Conservation (phyloP, 2,888 invertebrate genomes). For the Phalera bucephala region DNA sequence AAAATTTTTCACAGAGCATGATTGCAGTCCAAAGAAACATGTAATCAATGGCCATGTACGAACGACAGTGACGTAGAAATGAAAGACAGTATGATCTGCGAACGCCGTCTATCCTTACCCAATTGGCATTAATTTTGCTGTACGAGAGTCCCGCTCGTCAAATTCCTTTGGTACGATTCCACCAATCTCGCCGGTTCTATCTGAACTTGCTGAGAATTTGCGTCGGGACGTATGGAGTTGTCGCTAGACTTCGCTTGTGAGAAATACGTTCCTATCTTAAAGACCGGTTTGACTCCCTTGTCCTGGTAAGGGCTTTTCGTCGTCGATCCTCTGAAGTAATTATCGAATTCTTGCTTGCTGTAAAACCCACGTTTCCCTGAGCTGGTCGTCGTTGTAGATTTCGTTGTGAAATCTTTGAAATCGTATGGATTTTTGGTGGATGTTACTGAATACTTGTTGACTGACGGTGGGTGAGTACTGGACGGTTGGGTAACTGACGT, state of each 20-base stretch:
- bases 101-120: slow-evolving; percentile 63
- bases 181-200: slow-evolving; percentile 72
- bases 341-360: slow-evolving; percentile 64
- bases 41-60: neutral
- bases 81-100: slow-evolving; percentile 34
- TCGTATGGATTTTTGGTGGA: slow-evolving; percentile 83
- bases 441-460: slow-evolving; percentile 70
- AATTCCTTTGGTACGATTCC: slow-evolving; percentile 69
- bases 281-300: slow-evolving; percentile 63
- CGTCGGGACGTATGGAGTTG: slow-evolving; percentile 75
- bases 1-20: neutral
- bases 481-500: slow-evolving; percentile 38
- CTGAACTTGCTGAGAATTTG: slow-evolving; percentile 75
- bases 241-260: slow-evolving; percentile 71
- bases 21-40: neutral
- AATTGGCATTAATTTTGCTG: slow-evolving; percentile 61
- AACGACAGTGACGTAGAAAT: slow-evolving; percentile 23
- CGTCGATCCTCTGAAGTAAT: slow-evolving; percentile 68
- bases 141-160: slow-evolving; percentile 57
- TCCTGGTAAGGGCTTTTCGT: slow-evolving; percentile 78
- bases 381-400: slow-evolving; percentile 46
- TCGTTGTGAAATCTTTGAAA: slow-evolving; percentile 72
- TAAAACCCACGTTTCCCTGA: slow-evolving; percentile 61
- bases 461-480: slow-evolving; percentile 49
- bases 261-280: slow-evolving; percentile 75